phyloP scores from a whole-genome alignment of 2,113 vertebrate genomes.

The Peromyscus polionotus region DNA sequence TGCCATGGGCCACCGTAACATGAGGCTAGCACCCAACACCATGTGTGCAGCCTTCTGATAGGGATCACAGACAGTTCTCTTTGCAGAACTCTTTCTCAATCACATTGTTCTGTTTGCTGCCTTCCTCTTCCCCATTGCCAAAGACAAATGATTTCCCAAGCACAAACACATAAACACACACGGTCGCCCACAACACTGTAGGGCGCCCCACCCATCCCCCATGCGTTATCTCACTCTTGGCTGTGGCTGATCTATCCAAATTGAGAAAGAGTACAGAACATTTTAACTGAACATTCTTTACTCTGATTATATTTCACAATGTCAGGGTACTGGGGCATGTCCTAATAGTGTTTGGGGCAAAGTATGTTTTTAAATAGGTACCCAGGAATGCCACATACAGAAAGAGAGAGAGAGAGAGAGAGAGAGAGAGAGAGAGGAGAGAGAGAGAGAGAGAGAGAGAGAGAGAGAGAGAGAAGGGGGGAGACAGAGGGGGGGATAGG shows the following conservation, averaged over 20 bases:
- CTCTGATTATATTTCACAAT: constrained; percentile 33
- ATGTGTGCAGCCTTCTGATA: neutral
- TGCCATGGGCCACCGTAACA: fast-evolving
- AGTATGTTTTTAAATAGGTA: neutral
- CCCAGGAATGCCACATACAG: neutral
- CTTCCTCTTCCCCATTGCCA: constrained; percentile 66
- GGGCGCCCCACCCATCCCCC: constrained; percentile 19
- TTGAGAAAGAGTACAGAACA: constrained; percentile 73
- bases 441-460: no score
- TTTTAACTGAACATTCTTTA: constrained; percentile 33
- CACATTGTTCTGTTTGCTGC: constrained; percentile 62
- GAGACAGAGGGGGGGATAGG: no score
- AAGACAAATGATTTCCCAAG: constrained; percentile 79
- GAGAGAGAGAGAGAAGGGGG: no score
- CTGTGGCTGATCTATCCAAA: constrained; percentile 28
- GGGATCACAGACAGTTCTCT: neutral
- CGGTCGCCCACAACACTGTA: neutral
- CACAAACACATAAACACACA: constrained; percentile 21
- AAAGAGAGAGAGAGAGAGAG: no score
- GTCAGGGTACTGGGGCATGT: neutral
- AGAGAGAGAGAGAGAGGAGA: no score
- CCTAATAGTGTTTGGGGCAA: constrained; percentile 37
- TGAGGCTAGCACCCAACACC: neutral
- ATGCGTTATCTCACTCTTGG: constrained; percentile 46
- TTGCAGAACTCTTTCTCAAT: constrained; percentile 75